phyloP scores from a whole-genome alignment of 1,140 invertebrate genomes.

The Eriocheir sinensis region DNA sequence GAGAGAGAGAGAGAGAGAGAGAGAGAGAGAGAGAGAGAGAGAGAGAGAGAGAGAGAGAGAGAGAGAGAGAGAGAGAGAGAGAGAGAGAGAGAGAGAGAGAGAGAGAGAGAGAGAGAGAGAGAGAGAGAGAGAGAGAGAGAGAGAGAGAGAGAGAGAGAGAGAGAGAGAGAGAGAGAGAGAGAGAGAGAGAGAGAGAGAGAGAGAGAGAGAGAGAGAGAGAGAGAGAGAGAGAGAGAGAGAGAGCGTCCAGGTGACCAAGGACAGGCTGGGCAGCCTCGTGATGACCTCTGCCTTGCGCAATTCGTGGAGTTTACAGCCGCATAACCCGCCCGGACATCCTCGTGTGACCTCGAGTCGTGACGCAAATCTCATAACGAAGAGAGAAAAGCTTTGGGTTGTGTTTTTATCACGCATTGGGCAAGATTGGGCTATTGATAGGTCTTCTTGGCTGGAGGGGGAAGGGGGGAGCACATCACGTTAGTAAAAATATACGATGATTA shows the following conservation, averaged over 20 bases:
- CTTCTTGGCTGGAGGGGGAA: not conserved
- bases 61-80: not conserved
- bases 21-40: no score
- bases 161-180: not conserved
- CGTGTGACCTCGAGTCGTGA: not conserved
- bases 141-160: no score
- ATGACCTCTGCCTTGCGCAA: slow-evolving; percentile 1
- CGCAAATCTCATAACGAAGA: not conserved
- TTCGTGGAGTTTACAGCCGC: slow-evolving; percentile 12
- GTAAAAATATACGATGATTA: not conserved
- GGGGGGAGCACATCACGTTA: no score
- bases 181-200: slow-evolving; percentile 49
- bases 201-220: slow-evolving; percentile 64
- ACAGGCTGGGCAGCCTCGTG: not conserved
- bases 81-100: slow-evolving; percentile 7
- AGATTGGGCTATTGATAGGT: not conserved
- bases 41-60: no score
- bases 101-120: no score
- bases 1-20: no score
- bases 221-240: slow-evolving; percentile 62
- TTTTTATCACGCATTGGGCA: not conserved
- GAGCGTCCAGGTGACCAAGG: not conserved
- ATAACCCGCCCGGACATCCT: slow-evolving; percentile 11
- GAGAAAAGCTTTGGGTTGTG: not conserved
- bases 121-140: no score